Evolutionary conservation across 1,140 invertebrate genomes (phyloP), one percentile per base, ranked within the genome.

Genomic region (Arion vulgaris): DNA sequence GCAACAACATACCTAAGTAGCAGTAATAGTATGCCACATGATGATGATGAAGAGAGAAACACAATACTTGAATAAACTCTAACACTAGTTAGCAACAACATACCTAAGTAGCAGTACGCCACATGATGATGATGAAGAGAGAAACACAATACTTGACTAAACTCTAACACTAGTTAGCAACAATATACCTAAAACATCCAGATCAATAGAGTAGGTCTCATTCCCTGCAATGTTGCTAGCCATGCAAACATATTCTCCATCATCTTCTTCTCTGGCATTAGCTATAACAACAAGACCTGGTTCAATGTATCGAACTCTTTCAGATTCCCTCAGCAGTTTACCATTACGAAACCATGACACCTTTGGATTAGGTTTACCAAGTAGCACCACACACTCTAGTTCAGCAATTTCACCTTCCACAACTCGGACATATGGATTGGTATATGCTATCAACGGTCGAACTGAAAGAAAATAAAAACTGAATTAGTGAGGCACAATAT

Each of bases 191-290:
- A 92, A 91, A 17, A 94, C 89, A 81, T 91, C 88, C 0, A 94
- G 81, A 57, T 88, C 87, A 17, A 93, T 88, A 45, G 87, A 84
- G 72, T 91, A 88, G 0, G 92, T 91, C 11, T 93, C 90, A 82
- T 92, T 93, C 15, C 93, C 93, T 28, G 91, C 93, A 36, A 91
- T 87, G 86, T 93, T 93, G 38, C 85, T 86, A 0, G 93, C 93
- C 15, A 88, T 75, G 88, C 93, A 94, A 0, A 90, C 87, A 83
- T 93, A 94, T 9, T 91, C 89, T 41, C 93, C 93, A 77, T 91
- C 90, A 81, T 93, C 89, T 23, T 81, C 83, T 19, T 86, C 80
- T 68, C 86, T 83, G 7, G 90, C 87, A 80, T 91, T 85, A 17
- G 51, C 82, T n/a, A 92, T 89, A 26, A 81, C 73, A 2, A 92